Evolutionary conservation across 1,140 invertebrate genomes (phyloP).

Genomic region (Philopotamus ludificatus): DNA sequence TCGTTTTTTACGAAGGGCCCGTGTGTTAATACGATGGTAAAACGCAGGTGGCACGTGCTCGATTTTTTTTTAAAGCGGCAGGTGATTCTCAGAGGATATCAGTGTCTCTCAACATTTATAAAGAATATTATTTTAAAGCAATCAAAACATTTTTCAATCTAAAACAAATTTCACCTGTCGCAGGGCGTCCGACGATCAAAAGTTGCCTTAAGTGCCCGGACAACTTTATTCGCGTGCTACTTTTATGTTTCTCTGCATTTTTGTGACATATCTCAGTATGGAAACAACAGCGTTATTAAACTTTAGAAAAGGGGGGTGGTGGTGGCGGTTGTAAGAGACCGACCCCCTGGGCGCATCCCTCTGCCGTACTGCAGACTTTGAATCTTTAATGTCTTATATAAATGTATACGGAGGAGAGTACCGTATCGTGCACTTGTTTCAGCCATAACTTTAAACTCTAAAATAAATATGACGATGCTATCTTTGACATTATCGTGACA

Average conservation of each 20-base stretch:
- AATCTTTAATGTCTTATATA: conserved; percentile 30
- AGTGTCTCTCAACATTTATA: not conserved
- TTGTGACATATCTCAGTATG: conserved; percentile 17
- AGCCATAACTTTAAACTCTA: not conserved
- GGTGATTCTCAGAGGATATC: not conserved
- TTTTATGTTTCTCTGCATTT: conserved; percentile 11
- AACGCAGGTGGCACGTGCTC: conserved; percentile 5
- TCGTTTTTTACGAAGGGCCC: not conserved
- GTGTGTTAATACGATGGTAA: not conserved
- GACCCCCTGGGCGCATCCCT: conserved; percentile 14
- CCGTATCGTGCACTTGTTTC: not conserved
- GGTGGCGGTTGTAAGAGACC: not conserved
- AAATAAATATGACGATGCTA: not conserved
- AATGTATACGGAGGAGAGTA: not conserved
- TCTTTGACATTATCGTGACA: too few relatives aligned
- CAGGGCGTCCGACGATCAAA: not conserved
- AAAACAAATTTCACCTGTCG: not conserved
- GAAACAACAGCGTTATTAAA: conserved; percentile 31
- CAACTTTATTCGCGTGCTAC: not conserved
- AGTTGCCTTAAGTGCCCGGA: conserved; percentile 10
- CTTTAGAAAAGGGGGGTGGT: conserved; percentile 20
- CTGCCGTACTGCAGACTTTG: conserved; percentile 21
- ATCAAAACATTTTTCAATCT: not conserved
- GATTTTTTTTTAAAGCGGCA: not conserved
- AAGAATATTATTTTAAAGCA: not conserved